These are phyloP conservation scores for Vireo altiloquus DNA, from an alignment of 2,113 vertebrate species.

Conservation along the genomic window DNA sequence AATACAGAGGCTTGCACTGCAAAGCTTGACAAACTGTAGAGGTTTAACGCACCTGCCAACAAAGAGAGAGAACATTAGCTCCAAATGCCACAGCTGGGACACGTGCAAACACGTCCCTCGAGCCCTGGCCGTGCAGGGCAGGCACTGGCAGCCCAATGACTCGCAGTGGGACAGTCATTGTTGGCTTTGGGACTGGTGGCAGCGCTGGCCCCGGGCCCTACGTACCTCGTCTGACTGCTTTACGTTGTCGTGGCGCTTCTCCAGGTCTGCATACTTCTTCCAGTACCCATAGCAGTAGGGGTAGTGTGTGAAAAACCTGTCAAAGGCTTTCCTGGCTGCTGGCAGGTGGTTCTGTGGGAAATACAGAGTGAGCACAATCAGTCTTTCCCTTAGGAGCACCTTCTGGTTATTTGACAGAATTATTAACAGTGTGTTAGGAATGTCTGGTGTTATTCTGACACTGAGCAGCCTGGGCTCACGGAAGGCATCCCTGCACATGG, in stretches of 20 bases:
- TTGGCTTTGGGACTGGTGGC: conserved; percentile 72
- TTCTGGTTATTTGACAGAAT: fast-evolving
- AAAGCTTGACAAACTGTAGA: conserved; percentile 88
- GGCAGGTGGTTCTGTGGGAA: conserved; percentile 83
- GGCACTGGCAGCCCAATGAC: conserved; percentile 75
- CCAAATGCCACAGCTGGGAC: conserved; percentile 79
- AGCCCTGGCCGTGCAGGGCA: conserved; percentile 66
- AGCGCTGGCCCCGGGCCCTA: conserved; percentile 48
- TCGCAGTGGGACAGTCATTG: conserved; percentile 51
- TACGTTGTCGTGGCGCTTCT: conserved; percentile 87
- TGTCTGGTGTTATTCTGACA: fast-evolving
- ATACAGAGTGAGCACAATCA: not conserved
- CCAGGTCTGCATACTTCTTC: conserved; percentile 98
- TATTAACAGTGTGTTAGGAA: not conserved
- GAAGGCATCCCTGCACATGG: not conserved
- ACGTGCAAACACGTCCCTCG: conserved; percentile 78
- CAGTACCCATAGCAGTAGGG: conserved; percentile 99
- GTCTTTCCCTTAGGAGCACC: fast-evolving
- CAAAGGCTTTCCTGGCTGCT: conserved; percentile 89
- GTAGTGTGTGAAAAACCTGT: conserved; percentile 91
- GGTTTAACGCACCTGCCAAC: conserved; percentile 88
- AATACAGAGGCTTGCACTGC: conserved; percentile 86
- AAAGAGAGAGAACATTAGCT: conserved; percentile 87
- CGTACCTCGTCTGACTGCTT: conserved; percentile 95
- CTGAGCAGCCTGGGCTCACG: fast-evolving